Conservation (phyloP, 2,797 vertebrate species). For the Tachyglossus aculeatus region DNA sequence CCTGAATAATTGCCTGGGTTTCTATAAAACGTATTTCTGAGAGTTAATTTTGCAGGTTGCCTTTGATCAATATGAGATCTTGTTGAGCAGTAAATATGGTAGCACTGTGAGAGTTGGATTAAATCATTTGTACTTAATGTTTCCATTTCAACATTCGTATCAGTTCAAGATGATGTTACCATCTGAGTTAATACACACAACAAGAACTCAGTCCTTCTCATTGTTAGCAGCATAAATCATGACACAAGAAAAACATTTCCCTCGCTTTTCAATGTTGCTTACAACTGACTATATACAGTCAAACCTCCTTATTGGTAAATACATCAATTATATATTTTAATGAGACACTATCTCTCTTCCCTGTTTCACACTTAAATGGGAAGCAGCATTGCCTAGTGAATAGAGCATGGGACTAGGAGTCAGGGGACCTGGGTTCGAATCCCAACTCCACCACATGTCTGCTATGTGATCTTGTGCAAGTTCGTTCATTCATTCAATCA, state of each 20-base stretch:
- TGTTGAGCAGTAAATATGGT: background rate
- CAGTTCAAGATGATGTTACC: background rate
- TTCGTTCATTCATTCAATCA: too few species aligned
- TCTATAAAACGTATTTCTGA: background rate
- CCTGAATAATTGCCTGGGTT: conserved; percentile 2
- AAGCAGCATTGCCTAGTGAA: background rate
- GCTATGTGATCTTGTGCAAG: too few species aligned
- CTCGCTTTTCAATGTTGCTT: background rate
- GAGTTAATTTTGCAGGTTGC: background rate
- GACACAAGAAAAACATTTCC: background rate
- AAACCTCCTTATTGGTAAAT: background rate
- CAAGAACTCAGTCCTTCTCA: background rate
- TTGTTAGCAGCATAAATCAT: background rate
- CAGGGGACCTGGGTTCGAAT: too few species aligned
- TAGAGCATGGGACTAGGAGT: background rate
- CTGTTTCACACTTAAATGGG: background rate
- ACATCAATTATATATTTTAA: background rate
- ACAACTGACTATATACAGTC: background rate
- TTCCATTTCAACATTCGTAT: background rate
- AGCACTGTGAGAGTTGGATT: background rate
- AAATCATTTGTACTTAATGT: conserved; percentile 3
- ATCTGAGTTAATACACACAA: conserved; percentile 4
- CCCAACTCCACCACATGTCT: too few species aligned
- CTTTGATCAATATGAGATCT: background rate
- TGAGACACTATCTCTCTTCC: background rate